phyloP scores from a whole-genome alignment of 2,113 vertebrate genomes.

The Brachyhypopomus occidentalis region DNA sequence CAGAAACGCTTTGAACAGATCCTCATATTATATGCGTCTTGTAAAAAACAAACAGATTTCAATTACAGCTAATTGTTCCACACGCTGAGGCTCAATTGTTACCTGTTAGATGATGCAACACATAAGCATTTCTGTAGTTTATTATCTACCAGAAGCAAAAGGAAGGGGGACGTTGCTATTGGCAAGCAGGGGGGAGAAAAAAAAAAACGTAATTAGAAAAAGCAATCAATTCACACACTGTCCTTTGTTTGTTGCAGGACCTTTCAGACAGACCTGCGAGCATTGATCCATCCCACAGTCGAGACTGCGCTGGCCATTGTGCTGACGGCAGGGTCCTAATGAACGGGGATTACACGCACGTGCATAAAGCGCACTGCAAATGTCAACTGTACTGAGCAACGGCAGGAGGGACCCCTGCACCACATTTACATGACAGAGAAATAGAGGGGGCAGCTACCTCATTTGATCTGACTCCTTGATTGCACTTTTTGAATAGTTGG shows the following conservation, averaged over 20 bases:
- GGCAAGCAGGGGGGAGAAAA: background rate
- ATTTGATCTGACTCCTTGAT: background rate
- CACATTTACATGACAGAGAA: slow-evolving; percentile 8
- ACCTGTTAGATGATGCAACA: background rate
- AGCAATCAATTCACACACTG: slow-evolving; percentile 45
- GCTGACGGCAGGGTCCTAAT: slow-evolving; percentile 48
- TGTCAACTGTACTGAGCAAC: slow-evolving; percentile 36
- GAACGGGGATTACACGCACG: slow-evolving; percentile 43
- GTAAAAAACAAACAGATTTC: background rate
- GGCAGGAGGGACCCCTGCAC: slow-evolving; percentile 21
- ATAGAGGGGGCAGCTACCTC: slow-evolving; percentile 6
- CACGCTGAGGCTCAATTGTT: background rate
- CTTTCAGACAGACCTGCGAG: slow-evolving; percentile 9
- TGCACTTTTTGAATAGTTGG: background rate
- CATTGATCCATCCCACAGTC: slow-evolving; percentile 51
- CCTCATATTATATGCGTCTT: background rate
- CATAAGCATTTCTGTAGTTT: background rate
- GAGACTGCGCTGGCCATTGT: slow-evolving; percentile 47
- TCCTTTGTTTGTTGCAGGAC: slow-evolving; percentile 44
- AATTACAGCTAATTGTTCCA: background rate
- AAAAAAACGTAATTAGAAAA: slow-evolving; percentile 56
- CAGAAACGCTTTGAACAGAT: no score
- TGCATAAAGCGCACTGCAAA: slow-evolving; percentile 12
- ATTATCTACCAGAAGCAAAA: background rate
- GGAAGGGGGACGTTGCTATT: background rate